phyloP scores from a whole-genome alignment of 2,888 invertebrate genomes.

The Druceiella hillmani region DNA sequence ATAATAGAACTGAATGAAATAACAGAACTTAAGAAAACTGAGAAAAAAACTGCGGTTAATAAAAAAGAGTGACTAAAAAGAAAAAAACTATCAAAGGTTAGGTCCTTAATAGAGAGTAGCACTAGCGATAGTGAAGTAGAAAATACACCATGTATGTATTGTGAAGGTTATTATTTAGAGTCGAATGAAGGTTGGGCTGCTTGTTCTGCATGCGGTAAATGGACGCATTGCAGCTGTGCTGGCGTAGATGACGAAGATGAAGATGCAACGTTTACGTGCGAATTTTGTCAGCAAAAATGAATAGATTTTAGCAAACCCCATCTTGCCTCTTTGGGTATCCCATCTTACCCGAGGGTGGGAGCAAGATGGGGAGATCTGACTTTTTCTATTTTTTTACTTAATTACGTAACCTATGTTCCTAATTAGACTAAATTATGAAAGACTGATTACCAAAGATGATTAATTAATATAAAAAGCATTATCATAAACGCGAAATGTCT shows the following conservation, averaged over 20 bases:
- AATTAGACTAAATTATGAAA: constrained; percentile 11
- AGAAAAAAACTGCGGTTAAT: no score
- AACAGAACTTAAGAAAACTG: no score
- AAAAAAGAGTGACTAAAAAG: no score
- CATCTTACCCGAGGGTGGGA: constrained; percentile 16
- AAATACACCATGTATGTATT: no score
- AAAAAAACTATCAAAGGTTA: no score
- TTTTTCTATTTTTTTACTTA: constrained; percentile 9
- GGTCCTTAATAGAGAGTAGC: no score
- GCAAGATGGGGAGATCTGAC: constrained; percentile 15
- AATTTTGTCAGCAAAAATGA: constrained; percentile 12
- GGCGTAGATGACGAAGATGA: constrained; percentile 25
- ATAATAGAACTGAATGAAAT: no score
- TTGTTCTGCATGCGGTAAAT: constrained; percentile 21
- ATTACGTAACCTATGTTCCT: constrained; percentile 12
- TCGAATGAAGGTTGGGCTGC: constrained; percentile 25
- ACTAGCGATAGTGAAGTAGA: no score
- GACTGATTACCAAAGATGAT: constrained; percentile 15
- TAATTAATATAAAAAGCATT: constrained; percentile 9
- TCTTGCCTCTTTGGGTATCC: constrained; percentile 15
- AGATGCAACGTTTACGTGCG: constrained; percentile 21
- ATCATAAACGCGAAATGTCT: no score
- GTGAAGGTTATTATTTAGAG: constrained; percentile 21
- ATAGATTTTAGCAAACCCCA: constrained; percentile 8
- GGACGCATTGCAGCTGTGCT: constrained; percentile 24